phyloP scores from a whole-genome alignment of 2,797 vertebrate species.

The Benthosema pterotum region DNA sequence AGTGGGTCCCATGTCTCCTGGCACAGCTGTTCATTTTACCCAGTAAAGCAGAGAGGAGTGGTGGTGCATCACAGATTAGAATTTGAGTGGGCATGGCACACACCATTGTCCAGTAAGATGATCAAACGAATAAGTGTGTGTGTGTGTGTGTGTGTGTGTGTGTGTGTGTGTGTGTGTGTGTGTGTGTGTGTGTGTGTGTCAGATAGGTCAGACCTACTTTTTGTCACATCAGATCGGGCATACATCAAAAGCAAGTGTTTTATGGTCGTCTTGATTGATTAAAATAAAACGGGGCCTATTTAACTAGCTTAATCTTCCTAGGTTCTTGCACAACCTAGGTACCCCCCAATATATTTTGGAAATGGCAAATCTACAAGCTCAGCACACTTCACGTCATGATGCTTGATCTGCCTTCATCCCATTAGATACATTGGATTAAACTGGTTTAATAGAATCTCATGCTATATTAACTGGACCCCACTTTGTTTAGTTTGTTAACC shows the following conservation, averaged over 20 bases:
- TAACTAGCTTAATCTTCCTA: background rate
- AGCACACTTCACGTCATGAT: too few species aligned
- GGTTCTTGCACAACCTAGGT: too few species aligned
- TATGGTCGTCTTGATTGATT: background rate
- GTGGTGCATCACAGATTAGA: slow-evolving; percentile 46
- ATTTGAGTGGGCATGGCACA: slow-evolving; percentile 30
- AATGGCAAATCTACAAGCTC: too few species aligned
- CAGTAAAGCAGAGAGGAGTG: slow-evolving; percentile 48
- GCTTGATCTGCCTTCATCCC: too few species aligned
- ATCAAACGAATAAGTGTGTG: slow-evolving; percentile 22
- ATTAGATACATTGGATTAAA: too few species aligned
- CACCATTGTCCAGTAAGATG: slow-evolving; percentile 46
- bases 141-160: background rate
- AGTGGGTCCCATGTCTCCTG: slow-evolving; percentile 62
- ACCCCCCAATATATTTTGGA: too few species aligned
- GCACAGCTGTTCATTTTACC: slow-evolving; percentile 71
- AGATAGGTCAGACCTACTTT: too few species aligned
- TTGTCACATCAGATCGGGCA: too few species aligned
- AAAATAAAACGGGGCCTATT: background rate
- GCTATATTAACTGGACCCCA: too few species aligned
- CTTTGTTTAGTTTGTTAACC: too few species aligned
- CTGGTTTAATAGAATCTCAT: too few species aligned
- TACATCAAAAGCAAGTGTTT: background rate
- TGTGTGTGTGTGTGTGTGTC: slow-evolving; percentile 1
- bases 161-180: background rate